A percentile compares a stretch with the other conserved stretches of the same genome.
Conservation (phyloP, 2,113 vertebrate species). For the Rattus norvegicus region DNA sequence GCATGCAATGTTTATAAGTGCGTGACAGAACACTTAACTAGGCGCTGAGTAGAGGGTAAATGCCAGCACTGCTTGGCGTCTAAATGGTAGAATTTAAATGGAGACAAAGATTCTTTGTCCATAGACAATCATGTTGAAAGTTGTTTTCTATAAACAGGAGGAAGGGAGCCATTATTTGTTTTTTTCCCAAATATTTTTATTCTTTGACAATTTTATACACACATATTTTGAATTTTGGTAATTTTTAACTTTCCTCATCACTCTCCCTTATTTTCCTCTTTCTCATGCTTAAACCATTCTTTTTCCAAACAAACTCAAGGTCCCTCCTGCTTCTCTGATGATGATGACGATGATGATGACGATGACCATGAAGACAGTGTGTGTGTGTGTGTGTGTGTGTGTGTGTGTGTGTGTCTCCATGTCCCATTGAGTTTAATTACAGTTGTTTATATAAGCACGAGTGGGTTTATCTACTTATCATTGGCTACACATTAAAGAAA, state of each 20-base stretch:
- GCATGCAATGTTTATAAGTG: constrained; percentile 7
- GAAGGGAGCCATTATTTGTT: neutral
- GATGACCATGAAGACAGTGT: too few relatives aligned
- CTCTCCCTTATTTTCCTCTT: too few relatives aligned
- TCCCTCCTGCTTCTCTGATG: neutral
- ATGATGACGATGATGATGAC: too few relatives aligned
- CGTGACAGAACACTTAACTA: neutral
- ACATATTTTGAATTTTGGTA: neutral
- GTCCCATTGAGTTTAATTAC: neutral
- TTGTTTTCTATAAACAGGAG: neutral
- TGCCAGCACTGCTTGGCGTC: neutral
- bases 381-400: neutral
- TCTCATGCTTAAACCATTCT: neutral
- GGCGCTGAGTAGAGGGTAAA: neutral
- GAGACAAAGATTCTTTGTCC: constrained; percentile 13
- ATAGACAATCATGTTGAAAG: neutral
- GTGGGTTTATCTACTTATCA: neutral
- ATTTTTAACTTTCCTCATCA: neutral
- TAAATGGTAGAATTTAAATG: constrained; percentile 17
- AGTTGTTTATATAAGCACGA: neutral
- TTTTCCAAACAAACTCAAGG: neutral
- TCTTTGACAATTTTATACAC: neutral
- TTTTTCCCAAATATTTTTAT: neutral
- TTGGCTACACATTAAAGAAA: neutral
- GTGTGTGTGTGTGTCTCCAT: neutral